Percentiles rank a stretch among this genome's conserved stretches.
Conservation (phyloP, 2,888 invertebrate species). For the Melanargia galathea region DNA sequence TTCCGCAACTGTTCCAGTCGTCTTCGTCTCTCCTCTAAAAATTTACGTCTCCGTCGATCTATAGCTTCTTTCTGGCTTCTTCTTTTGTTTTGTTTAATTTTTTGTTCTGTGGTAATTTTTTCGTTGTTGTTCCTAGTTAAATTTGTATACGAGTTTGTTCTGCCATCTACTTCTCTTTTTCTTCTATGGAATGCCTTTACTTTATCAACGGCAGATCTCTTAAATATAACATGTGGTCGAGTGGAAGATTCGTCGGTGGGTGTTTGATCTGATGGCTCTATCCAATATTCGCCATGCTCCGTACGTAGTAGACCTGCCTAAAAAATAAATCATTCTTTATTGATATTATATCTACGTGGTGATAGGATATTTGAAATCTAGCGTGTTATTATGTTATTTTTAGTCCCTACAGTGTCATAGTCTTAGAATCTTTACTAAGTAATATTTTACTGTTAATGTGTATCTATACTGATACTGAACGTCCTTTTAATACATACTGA, state of each 20-base stretch:
- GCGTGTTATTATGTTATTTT: too few relatives aligned
- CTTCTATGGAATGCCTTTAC: slow-evolving; percentile 66
- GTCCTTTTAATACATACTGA: not conserved
- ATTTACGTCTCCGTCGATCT: slow-evolving; percentile 68
- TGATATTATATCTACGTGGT: not conserved
- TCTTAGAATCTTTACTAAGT: too few relatives aligned
- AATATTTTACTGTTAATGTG: too few relatives aligned
- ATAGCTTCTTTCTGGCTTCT: slow-evolving; percentile 82
- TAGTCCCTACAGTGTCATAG: too few relatives aligned
- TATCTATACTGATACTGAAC: too few relatives aligned
- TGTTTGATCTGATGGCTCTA: slow-evolving; percentile 86
- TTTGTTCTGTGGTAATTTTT: slow-evolving; percentile 72
- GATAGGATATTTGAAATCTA: too few relatives aligned
- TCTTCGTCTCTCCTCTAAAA: slow-evolving; percentile 63
- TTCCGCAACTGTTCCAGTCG: slow-evolving; percentile 65
- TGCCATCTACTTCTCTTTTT: slow-evolving; percentile 59
- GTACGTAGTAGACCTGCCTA: slow-evolving; percentile 87
- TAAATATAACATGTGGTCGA: slow-evolving; percentile 86
- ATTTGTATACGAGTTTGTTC: slow-evolving; percentile 46
- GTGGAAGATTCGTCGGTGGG: slow-evolving; percentile 57
- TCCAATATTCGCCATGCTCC: slow-evolving; percentile 85
- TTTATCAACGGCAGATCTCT: slow-evolving; percentile 84
- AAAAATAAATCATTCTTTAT: slow-evolving; percentile 27
- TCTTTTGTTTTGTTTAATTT: slow-evolving; percentile 65
- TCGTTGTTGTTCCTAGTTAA: slow-evolving; percentile 67